Conservation (phyloP, 2,113 vertebrate species). For the Mustela lutreola region DNA sequence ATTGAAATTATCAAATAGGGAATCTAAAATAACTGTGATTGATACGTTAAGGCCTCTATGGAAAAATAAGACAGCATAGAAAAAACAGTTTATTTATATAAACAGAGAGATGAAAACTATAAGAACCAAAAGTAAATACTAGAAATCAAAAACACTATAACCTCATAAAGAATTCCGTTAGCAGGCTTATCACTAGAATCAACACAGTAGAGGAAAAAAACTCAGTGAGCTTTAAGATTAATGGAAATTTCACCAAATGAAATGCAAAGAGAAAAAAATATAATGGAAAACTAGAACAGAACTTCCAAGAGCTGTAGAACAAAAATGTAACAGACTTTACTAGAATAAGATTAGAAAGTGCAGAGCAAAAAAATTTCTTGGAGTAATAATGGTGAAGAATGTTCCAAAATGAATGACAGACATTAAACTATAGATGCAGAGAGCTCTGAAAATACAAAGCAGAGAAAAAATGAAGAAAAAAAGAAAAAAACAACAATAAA, state of each 20-base stretch:
- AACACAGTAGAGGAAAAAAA: neutral
- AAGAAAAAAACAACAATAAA: neutral
- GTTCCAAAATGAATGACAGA: neutral
- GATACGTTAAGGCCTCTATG: neutral
- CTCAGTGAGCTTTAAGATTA: neutral
- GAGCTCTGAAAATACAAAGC: neutral
- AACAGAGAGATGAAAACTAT: neutral
- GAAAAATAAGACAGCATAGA: neutral
- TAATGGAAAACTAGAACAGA: neutral
- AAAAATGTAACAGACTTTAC: neutral
- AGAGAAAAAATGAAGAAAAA: neutral
- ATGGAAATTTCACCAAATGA: neutral
- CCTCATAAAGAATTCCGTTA: neutral
- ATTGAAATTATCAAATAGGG: neutral
- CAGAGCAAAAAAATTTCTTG: neutral
- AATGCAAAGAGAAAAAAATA: neutral
- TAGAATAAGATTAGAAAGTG: neutral
- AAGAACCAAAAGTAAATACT: neutral
- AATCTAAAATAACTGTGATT: neutral
- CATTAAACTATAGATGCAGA: neutral
- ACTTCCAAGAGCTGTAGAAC: neutral
- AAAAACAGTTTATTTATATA: neutral
- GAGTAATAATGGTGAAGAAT: neutral
- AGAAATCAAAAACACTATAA: neutral
- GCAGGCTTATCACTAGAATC: neutral